Evolutionary conservation across 2,888 invertebrate species (phyloP).

Genomic region (Epistrophella euchroma): DNA sequence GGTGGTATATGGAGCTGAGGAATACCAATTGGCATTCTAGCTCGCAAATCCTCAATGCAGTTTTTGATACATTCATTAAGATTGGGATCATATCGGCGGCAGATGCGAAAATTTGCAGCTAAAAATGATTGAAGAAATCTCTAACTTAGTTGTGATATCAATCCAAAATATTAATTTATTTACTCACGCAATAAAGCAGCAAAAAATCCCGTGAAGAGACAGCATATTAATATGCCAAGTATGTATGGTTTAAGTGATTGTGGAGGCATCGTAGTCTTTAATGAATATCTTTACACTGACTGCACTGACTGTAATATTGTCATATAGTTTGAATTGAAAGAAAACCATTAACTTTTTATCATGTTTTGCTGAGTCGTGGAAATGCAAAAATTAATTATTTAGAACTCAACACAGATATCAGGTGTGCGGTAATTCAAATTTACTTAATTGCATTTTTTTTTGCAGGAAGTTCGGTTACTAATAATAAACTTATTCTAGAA

Average conservation of each 20-base stretch:
- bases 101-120: slow-evolving; percentile 89
- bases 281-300: slow-evolving; percentile 3
- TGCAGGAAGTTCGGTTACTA: background rate
- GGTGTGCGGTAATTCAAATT: slow-evolving; percentile 22
- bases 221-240: slow-evolving; percentile 40
- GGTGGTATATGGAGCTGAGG: slow-evolving; percentile 88
- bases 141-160: background rate
- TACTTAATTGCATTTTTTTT: slow-evolving; percentile 27
- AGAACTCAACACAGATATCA: slow-evolving; percentile 27
- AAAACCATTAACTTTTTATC: slow-evolving; percentile 41
- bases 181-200: slow-evolving; percentile 61
- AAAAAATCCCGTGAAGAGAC: background rate
- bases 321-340: slow-evolving; percentile 7
- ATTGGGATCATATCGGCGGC: slow-evolving; percentile 86
- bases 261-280: slow-evolving; percentile 55
- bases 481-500: background rate
- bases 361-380: slow-evolving; percentile 47
- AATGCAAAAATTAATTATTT: slow-evolving; percentile 18
- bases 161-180: background rate
- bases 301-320: slow-evolving; percentile 15
- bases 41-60: slow-evolving; percentile 86
- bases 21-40: slow-evolving; percentile 87
- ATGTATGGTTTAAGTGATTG: background rate
- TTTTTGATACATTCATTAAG: slow-evolving; percentile 87
- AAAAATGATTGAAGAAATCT: slow-evolving; percentile 77